These are phyloP conservation scores for Calephelis perditalis DNA, from an alignment of 2,888 invertebrate genomes.

Conservation along the genomic window DNA sequence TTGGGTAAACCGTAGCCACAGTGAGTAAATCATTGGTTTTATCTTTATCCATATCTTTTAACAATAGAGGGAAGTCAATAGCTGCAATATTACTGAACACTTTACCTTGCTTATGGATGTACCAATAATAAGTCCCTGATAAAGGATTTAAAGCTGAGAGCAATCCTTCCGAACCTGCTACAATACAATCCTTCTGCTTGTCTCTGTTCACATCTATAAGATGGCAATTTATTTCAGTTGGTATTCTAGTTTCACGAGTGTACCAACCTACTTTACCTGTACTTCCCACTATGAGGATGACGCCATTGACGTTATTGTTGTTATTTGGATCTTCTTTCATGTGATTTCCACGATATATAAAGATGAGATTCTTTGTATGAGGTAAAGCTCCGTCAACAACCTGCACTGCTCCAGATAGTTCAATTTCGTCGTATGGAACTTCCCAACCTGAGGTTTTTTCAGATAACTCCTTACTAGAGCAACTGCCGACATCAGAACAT, in stretches of 20 bases:
- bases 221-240: conserved; percentile 85
- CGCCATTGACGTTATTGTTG: conserved; percentile 79
- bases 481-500: conserved; percentile 83
- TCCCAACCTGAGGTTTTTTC: conserved; percentile 83
- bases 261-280: conserved; percentile 87
- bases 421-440: conserved; percentile 82
- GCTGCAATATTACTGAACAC: conserved; percentile 73
- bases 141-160: conserved; percentile 72
- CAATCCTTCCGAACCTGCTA: conserved; percentile 83
- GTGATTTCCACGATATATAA: conserved; percentile 84
- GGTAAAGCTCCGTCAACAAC: conserved; percentile 81
- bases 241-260: conserved; percentile 82
- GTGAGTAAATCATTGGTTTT: conserved; percentile 83
- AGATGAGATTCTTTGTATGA: conserved; percentile 83
- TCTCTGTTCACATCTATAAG: conserved; percentile 85
- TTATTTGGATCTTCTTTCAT: conserved; percentile 73
- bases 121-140: conserved; percentile 78
- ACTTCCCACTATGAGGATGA: conserved; percentile 82
- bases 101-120: conserved; percentile 75
- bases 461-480: conserved; percentile 75
- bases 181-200: conserved; percentile 85
- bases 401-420: conserved; percentile 83
- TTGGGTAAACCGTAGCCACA: conserved; percentile 71
- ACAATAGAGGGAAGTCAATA: conserved; percentile 82
- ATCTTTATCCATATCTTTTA: conserved; percentile 86